Conservation (phyloP, 2,888 invertebrate species). For the Tiphia femorata region DNA sequence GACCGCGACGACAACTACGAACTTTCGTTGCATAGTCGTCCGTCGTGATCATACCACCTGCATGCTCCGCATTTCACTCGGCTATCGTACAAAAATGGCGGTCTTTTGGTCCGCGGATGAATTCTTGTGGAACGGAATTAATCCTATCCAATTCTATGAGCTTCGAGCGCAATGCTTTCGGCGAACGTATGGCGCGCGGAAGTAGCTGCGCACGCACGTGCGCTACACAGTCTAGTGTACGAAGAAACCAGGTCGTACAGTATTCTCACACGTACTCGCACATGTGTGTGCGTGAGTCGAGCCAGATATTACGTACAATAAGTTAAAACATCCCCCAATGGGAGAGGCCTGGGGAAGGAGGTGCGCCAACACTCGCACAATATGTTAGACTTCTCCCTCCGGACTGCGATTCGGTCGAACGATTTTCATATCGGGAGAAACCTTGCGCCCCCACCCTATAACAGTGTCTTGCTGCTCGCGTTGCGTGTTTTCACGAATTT, state of each 20-base stretch:
- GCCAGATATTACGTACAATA: constrained; percentile 32
- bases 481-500: constrained; percentile 16
- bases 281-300: too few relatives aligned
- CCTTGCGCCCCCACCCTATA: constrained; percentile 17
- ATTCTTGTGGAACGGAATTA: constrained; percentile 45
- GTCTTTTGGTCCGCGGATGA: constrained; percentile 28
- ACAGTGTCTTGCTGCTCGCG: too few relatives aligned
- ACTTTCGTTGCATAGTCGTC: too few relatives aligned
- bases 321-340: constrained; percentile 19
- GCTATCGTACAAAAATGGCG: constrained; percentile 14
- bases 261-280: not conserved
- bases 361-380: constrained; percentile 23
- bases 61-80: not conserved
- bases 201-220: not conserved
- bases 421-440: constrained; percentile 42
- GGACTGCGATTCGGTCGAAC: constrained; percentile 28
- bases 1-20: not conserved
- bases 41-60: too few relatives aligned
- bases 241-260: not conserved
- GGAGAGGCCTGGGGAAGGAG: not conserved
- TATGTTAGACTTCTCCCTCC: constrained; percentile 21
- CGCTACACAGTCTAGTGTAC: not conserved
- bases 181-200: not conserved
- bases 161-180: constrained; percentile 9
- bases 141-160: too few relatives aligned